Evolutionary conservation across 1,140 invertebrate species (phyloP), one percentile per base, ranked within the genome.

Genomic region (Pseudomyrmex cubaensis): DNA sequence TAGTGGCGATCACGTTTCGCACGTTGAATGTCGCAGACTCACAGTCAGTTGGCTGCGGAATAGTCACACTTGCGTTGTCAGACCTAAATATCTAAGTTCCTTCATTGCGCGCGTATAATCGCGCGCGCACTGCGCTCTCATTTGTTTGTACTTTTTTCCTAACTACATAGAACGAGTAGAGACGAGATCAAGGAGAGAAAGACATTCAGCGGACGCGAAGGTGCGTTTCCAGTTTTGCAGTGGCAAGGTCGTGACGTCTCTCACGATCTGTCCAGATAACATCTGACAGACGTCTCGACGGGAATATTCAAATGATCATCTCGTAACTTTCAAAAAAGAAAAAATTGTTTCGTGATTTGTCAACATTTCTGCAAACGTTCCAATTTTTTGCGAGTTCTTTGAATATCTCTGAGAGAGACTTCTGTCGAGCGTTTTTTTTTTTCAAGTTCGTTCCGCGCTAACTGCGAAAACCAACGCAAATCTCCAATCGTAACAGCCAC

Each of bases 11-110:
- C 5, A 7, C 4, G 20, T 82, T 10, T 52, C 50, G 82, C 67
- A 57, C 56, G 73, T 78, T 70, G 64, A 78, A 78, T 48, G 64
- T 80, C 66, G 17, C 50, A 35, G 62, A 22, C 72, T 77, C 74
- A 56, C 48, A 48, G 17, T 73, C 80, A 57, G 54, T 77, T 50
- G 61, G 46, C 52, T 48, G 82, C 57, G 59, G 17, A 57, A 46
- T 15, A 77, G 73, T 82, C 46, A 44, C n/a, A 44, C 1, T 83
- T 59, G 75, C 57, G 62, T 66, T 87, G 44, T 54, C 78, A 64
- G 74, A 90, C 69, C 83, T 82, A 85, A 76, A 84, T 57, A 46
- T 62, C 78, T 52, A 75, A 90, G 85, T 86, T 87, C 84, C 84
- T 69, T 73, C 66, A 54, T 83, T 67, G 54, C 72, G 72, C 54